Evolutionary conservation across 2,113 vertebrate species (phyloP).

Genomic region (Pangasianodon hypophthalmus): DNA sequence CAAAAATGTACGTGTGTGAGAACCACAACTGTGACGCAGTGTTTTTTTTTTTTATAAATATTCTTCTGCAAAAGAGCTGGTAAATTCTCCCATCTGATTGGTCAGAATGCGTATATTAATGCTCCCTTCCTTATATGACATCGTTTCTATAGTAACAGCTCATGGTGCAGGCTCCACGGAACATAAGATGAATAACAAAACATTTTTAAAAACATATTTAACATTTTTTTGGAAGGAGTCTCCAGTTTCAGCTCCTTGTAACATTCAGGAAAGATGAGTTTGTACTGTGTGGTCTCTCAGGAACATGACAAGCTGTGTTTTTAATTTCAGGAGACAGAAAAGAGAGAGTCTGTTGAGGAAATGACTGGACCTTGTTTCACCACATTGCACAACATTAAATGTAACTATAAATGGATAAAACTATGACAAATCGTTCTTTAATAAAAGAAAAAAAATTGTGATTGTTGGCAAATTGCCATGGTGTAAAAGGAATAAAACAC

Average conservation of each 20-base stretch:
- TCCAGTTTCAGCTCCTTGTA: not conserved
- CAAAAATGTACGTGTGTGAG: not conserved
- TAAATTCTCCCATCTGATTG: not conserved
- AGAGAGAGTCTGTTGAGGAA: no score
- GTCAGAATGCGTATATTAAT: not conserved
- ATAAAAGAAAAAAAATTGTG: no score
- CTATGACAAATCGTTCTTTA: no score
- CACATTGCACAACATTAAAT: not conserved
- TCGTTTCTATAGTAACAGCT: not conserved
- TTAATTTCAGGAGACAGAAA: no score
- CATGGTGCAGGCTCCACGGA: not conserved
- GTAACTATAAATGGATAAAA: not conserved
- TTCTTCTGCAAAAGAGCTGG: not conserved
- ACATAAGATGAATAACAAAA: not conserved
- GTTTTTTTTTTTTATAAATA: constrained; percentile 30
- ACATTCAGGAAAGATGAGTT: not conserved
- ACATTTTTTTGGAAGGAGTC: not conserved
- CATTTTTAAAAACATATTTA: not conserved
- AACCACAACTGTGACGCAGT: constrained; percentile 16
- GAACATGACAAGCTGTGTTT: no score
- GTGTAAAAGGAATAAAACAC: not conserved
- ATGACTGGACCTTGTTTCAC: no score
- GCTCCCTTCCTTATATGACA: not conserved
- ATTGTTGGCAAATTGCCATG: no score
- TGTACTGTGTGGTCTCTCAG: not conserved